Conservation (phyloP, 2,888 invertebrate genomes). For the Caenorhabditis angaria region DNA sequence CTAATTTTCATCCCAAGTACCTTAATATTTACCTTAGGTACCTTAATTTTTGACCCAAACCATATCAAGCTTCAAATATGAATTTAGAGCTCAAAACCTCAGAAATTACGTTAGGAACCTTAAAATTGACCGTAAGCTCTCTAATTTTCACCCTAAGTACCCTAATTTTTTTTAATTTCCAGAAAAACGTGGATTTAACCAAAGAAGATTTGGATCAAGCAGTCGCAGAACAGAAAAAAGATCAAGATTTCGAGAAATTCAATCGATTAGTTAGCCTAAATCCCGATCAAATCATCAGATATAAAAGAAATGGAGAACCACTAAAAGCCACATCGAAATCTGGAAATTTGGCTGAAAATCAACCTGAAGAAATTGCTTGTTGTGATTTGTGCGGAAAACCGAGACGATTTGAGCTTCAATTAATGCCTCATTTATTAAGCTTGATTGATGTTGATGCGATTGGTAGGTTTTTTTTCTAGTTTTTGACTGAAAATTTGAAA, state of each 20-base stretch:
- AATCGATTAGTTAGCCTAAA: constrained; percentile 79
- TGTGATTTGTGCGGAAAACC: constrained; percentile 81
- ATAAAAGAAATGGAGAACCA: constrained; percentile 79
- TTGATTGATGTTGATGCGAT: constrained; percentile 67
- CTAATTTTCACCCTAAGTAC: too few relatives aligned
- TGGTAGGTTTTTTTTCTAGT: constrained; percentile 21
- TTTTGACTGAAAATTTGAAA: too few relatives aligned
- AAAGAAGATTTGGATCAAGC: constrained; percentile 49
- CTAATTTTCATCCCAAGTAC: too few relatives aligned
- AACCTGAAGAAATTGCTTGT: constrained; percentile 77
- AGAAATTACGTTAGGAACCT: too few relatives aligned
- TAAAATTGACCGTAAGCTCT: too few relatives aligned
- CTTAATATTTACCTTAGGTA: too few relatives aligned
- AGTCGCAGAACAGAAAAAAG: constrained; percentile 73
- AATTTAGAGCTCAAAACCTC: too few relatives aligned
- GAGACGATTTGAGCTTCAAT: constrained; percentile 90
- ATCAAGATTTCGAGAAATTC: constrained; percentile 82
- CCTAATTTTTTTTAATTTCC: too few relatives aligned
- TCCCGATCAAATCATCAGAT: constrained; percentile 81
- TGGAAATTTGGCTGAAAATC: too few relatives aligned
- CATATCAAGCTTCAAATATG: too few relatives aligned
- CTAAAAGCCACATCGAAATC: constrained; percentile 81
- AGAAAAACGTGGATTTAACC: constrained; percentile 51
- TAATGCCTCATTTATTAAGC: constrained; percentile 74
- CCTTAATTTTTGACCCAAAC: too few relatives aligned